Evolutionary conservation across 2,888 invertebrate species (phyloP).

Genomic region (Megamerina dolium): DNA sequence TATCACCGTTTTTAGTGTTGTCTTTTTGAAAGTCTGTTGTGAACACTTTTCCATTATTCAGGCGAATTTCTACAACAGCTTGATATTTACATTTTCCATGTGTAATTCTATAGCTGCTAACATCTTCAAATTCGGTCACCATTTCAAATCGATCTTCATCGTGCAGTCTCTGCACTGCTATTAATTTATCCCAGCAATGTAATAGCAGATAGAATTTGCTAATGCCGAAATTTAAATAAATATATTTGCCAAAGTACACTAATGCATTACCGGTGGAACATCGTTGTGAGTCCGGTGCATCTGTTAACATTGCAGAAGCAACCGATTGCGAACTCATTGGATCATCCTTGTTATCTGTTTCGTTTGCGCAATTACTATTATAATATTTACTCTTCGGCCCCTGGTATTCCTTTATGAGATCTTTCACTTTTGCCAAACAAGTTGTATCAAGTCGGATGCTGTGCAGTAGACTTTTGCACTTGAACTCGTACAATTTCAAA

Average conservation of each 20-base stretch:
- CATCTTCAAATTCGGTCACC: conserved; percentile 28
- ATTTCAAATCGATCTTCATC: conserved; percentile 18
- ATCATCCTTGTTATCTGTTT: no score
- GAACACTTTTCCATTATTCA: conserved; percentile 19
- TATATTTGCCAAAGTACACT: conserved; percentile 36
- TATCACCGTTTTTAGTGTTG: neutral
- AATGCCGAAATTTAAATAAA: conserved; percentile 27
- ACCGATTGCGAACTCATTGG: no score
- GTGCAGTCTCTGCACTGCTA: conserved; percentile 26
- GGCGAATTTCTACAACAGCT: conserved; percentile 29
- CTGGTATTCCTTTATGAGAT: conserved; percentile 21
- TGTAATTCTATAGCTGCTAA: conserved; percentile 27
- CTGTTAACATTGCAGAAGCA: no score
- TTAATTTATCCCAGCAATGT: conserved; percentile 36
- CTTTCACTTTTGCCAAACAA: conserved; percentile 16
- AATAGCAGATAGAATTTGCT: conserved; percentile 33
- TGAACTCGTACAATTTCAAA: conserved; percentile 36
- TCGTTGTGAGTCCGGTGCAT: neutral
- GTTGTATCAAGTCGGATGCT: conserved; percentile 29
- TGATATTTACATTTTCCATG: conserved; percentile 28
- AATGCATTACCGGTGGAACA: conserved; percentile 5
- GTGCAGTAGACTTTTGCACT: conserved; percentile 30
- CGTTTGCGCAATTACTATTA: neutral
- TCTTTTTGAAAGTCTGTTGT: conserved; percentile 33
- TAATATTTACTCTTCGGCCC: conserved; percentile 22